These are phyloP conservation scores for Anguilla rostrata DNA, from an alignment of 2,113 vertebrate species.

Conservation along the genomic window DNA sequence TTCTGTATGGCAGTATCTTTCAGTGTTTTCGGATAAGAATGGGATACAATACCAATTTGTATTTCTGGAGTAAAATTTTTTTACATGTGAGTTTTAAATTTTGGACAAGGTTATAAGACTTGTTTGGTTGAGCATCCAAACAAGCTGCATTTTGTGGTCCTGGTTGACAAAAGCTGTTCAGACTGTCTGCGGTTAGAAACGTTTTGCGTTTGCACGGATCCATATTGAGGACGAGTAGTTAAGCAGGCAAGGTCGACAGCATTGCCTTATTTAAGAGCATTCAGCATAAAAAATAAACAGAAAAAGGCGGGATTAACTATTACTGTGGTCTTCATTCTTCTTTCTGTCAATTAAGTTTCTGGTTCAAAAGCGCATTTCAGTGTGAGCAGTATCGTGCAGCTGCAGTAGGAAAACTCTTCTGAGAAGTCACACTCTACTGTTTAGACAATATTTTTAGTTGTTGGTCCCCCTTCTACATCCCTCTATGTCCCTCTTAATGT, in stretches of 20 bases:
- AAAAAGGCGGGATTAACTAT: not conserved
- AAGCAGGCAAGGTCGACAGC: not conserved
- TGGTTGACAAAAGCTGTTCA: not conserved
- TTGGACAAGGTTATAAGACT: too few species aligned
- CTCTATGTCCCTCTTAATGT: too few species aligned
- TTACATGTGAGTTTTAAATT: too few species aligned
- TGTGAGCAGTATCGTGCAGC: not conserved
- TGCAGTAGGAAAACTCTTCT: not conserved
- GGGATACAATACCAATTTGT: too few species aligned
- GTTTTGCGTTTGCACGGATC: not conserved
- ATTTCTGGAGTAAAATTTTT: too few species aligned
- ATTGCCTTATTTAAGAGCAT: conserved; percentile 2
- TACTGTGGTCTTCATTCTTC: not conserved
- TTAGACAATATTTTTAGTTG: too few species aligned
- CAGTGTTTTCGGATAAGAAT: too few species aligned
- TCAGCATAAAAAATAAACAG: not conserved
- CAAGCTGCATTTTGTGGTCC: not conserved
- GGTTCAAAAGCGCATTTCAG: not conserved
- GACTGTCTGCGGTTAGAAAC: not conserved
- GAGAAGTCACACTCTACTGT: not conserved
- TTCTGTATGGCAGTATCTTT: too few species aligned
- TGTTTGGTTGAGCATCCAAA: too few species aligned
- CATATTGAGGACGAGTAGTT: not conserved
- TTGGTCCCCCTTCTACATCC: too few species aligned
- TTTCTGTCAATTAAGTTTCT: not conserved